Evolutionary conservation across 37 sponge, comb jelly and placozoan genomes (phyloP), one percentile per base, ranked within the genome.

Genomic region (Haliclona indistincta): DNA sequence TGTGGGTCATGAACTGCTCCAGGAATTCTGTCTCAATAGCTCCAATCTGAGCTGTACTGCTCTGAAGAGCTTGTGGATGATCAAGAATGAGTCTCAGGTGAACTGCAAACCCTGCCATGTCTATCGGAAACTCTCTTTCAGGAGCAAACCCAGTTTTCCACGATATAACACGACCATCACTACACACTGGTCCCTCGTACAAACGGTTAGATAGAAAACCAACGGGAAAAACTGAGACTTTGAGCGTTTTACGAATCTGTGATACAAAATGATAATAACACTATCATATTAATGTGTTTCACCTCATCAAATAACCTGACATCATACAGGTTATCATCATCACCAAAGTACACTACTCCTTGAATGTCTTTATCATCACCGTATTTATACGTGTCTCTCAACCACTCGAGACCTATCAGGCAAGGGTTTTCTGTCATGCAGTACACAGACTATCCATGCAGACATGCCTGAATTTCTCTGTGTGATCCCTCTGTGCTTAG

Each of bases 51-150:
- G 40, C 68, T 17, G 20, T 56, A 0, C 52, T 28, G 34, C 74
- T 81, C 1, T 87, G 35, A 35, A 30, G 29, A 0, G 68, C 91
- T 25, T 55, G 43, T 10, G 77, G 66, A 36, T 84, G 44, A 2
- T 75, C 76, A 19, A 88, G 32, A 3, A 96, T 25, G 0, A 70
- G 64, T 0, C 34, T 22, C 6, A 93, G 40, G 32, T 89, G 67
- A 2, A 96, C 77, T 20, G 93, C 97, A 86, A 96, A 96, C 22
- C 92, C 91, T 4, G 97, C 94, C 97, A 96, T 96, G 49, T 96
- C 97, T 41, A 96, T 73, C 0, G 97, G 97, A 49, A 96, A 78
- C 4, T 62, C 61, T 39, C 97, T 91, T 23, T 60, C 30, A 1
- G 65, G 60, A 22, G 70, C 72, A 75, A 73, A 87, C 1, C 36